Percentiles rank a stretch among this genome's conserved stretches.
phyloP scores from a whole-genome alignment of 37 sponge, comb jelly and placozoan species.

The Haliclona indistincta region DNA sequence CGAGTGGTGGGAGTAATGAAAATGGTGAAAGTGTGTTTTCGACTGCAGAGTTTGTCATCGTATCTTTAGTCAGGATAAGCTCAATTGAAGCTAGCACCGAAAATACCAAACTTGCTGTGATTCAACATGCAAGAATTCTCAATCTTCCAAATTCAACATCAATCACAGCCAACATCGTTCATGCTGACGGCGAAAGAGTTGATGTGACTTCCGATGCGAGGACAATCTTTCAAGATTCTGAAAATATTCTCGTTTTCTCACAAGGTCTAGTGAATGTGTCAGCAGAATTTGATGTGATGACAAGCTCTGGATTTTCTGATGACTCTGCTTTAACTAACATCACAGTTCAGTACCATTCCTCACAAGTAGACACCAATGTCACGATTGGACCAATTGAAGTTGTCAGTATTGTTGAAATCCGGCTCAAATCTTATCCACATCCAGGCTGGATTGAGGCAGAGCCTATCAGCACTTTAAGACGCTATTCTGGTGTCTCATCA shows the following conservation, averaged over 20 bases:
- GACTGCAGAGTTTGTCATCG: slow-evolving; percentile 12
- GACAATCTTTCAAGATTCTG: background rate
- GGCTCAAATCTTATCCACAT: slow-evolving; percentile 19
- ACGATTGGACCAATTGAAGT: slow-evolving; percentile 8
- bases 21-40: background rate
- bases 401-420: slow-evolving; percentile 21
- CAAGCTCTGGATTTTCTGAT: too few relatives aligned
- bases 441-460: slow-evolving; percentile 22
- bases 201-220: slow-evolving; percentile 9
- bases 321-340: background rate
- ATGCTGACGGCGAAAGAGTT: slow-evolving; percentile 29
- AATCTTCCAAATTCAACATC: slow-evolving; percentile 19
- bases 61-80: slow-evolving; percentile 14
- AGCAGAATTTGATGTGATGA: background rate
- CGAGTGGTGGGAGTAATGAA: too few relatives aligned
- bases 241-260: background rate
- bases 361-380: background rate
- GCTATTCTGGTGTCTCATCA: background rate
- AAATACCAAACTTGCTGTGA: slow-evolving; percentile 11
- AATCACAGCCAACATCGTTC: slow-evolving; percentile 12
- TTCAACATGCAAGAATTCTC: slow-evolving; percentile 8
- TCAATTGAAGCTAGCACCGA: background rate
- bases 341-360: slow-evolving; percentile 16
- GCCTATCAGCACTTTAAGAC: background rate
- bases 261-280: background rate